Percentiles rank a stretch among this genome's conserved stretches.
phyloP scores from a whole-genome alignment of 2,797 vertebrate species.

The Eupleurogrammus muticus region DNA sequence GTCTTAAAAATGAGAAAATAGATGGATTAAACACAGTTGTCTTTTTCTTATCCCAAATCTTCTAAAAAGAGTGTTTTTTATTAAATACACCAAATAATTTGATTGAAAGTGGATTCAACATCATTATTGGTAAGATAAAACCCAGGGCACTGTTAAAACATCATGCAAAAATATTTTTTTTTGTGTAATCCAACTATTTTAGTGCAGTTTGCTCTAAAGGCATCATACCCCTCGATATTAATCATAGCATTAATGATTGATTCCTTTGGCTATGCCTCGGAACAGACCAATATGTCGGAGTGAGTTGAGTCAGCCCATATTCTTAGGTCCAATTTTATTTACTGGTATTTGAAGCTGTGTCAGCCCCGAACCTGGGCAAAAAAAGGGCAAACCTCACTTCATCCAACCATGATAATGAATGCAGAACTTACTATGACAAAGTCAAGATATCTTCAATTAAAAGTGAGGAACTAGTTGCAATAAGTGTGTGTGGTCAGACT shows the following conservation, averaged over 20 bases:
- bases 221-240: no score
- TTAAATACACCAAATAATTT: neutral
- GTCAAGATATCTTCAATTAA: constrained; percentile 61
- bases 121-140: neutral
- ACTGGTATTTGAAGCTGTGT: no score
- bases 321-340: no score
- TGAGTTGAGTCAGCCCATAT: no score
- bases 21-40: neutral
- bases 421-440: constrained; percentile 54
- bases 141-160: neutral
- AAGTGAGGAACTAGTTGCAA: constrained; percentile 24
- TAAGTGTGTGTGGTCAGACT: constrained; percentile 33
- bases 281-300: no score
- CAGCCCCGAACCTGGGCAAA: no score
- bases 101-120: neutral
- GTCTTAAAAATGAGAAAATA: neutral
- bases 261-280: no score
- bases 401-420: constrained; percentile 48
- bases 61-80: neutral
- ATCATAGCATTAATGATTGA: no score
- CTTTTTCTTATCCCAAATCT: neutral
- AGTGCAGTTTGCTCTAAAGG: no score
- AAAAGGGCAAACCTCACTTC: no score
- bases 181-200: no score
- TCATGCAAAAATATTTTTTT: neutral